These are phyloP conservation scores for Oasisia sp. DNA, from an alignment of 2,888 invertebrate genomes.

Conservation along the genomic window DNA sequence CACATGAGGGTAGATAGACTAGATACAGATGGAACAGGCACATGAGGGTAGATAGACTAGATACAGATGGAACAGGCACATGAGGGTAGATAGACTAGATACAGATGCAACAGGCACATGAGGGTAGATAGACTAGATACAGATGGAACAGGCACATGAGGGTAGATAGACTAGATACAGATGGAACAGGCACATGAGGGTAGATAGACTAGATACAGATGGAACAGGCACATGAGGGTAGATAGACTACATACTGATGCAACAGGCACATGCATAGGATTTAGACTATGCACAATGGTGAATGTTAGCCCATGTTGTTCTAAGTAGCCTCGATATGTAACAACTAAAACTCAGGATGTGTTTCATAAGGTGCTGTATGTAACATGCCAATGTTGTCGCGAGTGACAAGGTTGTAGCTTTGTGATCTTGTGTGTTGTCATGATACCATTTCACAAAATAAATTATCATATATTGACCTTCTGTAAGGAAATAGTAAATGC, in stretches of 20 bases:
- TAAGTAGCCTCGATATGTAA: neutral
- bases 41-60: constrained; percentile 66
- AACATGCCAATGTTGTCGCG: too few relatives aligned
- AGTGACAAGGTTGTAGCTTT: too few relatives aligned
- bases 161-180: constrained; percentile 66
- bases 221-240: neutral
- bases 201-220: constrained; percentile 66
- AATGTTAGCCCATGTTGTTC: neutral
- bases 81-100: constrained; percentile 66
- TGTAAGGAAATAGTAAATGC: too few relatives aligned
- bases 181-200: neutral
- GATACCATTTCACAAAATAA: too few relatives aligned
- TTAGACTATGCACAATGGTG: neutral
- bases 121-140: constrained; percentile 66
- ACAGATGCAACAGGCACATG: neutral
- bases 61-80: neutral
- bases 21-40: neutral
- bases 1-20: too few relatives aligned
- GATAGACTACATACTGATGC: neutral
- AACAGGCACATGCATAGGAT: neutral
- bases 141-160: neutral
- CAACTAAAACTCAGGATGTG: neutral
- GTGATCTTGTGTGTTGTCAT: too few relatives aligned
- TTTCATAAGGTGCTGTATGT: neutral
- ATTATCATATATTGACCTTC: too few relatives aligned